phyloP scores from a whole-genome alignment of 1,140 invertebrate species.

The Heliothis virescens region DNA sequence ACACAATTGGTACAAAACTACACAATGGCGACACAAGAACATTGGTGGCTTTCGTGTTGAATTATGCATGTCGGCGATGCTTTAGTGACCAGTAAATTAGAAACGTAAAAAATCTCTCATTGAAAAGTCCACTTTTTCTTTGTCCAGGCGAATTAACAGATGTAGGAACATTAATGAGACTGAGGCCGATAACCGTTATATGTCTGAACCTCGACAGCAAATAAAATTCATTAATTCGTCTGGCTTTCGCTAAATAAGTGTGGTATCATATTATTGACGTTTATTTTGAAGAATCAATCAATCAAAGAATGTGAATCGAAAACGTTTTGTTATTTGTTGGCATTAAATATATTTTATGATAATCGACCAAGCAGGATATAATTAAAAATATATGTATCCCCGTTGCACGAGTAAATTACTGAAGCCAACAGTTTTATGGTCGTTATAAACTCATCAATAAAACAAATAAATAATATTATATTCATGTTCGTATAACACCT shows the following conservation, averaged over 20 bases:
- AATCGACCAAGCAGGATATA: neutral
- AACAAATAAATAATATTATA: neutral
- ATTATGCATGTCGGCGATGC: constrained; percentile 79
- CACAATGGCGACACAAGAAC: constrained; percentile 72
- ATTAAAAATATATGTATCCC: neutral
- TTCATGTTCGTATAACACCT: no score
- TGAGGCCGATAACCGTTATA: constrained; percentile 47
- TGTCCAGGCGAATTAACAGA: constrained; percentile 51
- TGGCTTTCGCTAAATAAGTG: neutral
- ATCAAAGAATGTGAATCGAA: neutral
- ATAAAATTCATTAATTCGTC: constrained; percentile 48
- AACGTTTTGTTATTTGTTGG: neutral
- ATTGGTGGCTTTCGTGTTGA: constrained; percentile 70
- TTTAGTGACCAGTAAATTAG: constrained; percentile 77
- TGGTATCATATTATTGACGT: neutral
- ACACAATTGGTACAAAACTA: constrained; percentile 60
- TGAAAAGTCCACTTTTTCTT: constrained; percentile 59
- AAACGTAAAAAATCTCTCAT: constrained; percentile 73
- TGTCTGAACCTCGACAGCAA: constrained; percentile 42
- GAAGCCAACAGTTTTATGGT: neutral
- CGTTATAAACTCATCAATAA: neutral
- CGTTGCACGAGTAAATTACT: neutral
- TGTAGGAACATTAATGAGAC: constrained; percentile 46
- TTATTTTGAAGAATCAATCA: constrained; percentile 23
- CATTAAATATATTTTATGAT: constrained; percentile 9